Evolutionary conservation across 2,888 invertebrate genomes (phyloP).

Genomic region (Isoperla grammatica): DNA sequence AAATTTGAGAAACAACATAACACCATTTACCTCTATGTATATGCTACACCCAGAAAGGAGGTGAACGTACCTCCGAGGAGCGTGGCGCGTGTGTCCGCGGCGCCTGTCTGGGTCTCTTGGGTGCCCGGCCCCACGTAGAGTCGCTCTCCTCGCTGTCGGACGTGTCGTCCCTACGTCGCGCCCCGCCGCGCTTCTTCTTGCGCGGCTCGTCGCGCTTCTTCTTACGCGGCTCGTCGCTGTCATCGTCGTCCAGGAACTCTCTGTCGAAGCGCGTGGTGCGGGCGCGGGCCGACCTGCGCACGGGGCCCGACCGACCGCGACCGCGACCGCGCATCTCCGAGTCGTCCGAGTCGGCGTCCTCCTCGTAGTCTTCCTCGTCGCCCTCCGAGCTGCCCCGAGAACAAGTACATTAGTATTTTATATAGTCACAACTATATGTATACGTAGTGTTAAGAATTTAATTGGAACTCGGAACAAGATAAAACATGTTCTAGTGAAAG

Average conservation of each 20-base stretch:
- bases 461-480: too few species aligned
- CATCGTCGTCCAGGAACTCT: slow-evolving; percentile 55
- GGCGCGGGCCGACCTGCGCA: slow-evolving; percentile 51
- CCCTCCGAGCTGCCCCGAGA: slow-evolving; percentile 45
- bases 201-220: background rate
- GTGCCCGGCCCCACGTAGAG: slow-evolving; percentile 48
- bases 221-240: slow-evolving; percentile 49
- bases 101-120: slow-evolving; percentile 42
- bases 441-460: too few species aligned
- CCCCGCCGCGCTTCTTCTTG: slow-evolving; percentile 46
- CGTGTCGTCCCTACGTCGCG: slow-evolving; percentile 50
- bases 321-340: slow-evolving; percentile 41
- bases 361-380: slow-evolving; percentile 53
- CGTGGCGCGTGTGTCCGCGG: background rate
- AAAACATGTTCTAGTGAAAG: too few species aligned
- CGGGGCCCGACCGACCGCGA: slow-evolving; percentile 45
- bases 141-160: slow-evolving; percentile 58
- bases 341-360: slow-evolving; percentile 51
- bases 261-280: slow-evolving; percentile 49
- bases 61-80: background rate
- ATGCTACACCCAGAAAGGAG: too few species aligned
- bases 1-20: too few species aligned
- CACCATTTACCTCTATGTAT: too few species aligned
- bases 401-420: too few species aligned
- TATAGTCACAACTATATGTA: too few species aligned